A percentile compares a stretch with the other conserved stretches of the same genome.
These are phyloP conservation scores for Pelosia muscerda DNA, from an alignment of 2,888 invertebrate genomes.

Conservation along the genomic window DNA sequence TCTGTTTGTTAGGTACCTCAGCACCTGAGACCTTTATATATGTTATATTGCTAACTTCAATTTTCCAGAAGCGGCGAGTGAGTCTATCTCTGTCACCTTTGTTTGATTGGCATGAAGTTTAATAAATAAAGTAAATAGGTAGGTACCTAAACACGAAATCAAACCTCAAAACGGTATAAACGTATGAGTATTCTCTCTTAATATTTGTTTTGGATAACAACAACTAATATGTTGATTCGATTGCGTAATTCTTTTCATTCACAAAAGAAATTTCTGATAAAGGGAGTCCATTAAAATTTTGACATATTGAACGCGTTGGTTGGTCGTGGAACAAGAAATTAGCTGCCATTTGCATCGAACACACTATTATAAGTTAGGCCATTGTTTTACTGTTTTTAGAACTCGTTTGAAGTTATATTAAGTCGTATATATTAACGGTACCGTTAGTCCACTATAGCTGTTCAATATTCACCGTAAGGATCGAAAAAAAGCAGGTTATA, in stretches of 20 bases:
- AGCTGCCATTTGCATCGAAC: slow-evolving; percentile 84
- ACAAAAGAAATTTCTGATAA: slow-evolving; percentile 59
- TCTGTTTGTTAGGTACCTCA: too few relatives aligned
- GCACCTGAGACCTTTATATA: neutral
- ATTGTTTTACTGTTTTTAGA: slow-evolving; percentile 83
- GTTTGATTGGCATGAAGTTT: neutral
- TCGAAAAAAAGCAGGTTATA: slow-evolving; percentile 18
- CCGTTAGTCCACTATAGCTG: slow-evolving; percentile 48
- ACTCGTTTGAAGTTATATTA: slow-evolving; percentile 67
- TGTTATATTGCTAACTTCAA: too few relatives aligned
- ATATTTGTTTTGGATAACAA: slow-evolving; percentile 17
- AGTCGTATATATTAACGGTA: slow-evolving; percentile 60
- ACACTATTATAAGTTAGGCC: slow-evolving; percentile 83
- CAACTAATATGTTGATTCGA: slow-evolving; percentile 35
- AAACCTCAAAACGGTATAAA: slow-evolving; percentile 30
- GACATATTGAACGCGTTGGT: slow-evolving; percentile 70
- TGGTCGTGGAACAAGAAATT: slow-evolving; percentile 78
- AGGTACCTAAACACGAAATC: slow-evolving; percentile 18
- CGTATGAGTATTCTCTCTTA: slow-evolving; percentile 14
- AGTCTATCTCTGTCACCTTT: neutral
- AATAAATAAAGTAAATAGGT: neutral
- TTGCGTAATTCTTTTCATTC: slow-evolving; percentile 50
- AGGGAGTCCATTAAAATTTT: slow-evolving; percentile 75
- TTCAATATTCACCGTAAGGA: slow-evolving; percentile 31
- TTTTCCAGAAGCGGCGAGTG: too few relatives aligned